Percentiles rank a stretch among this genome's conserved stretches.
phyloP scores from a whole-genome alignment of 2,113 vertebrate genomes.

The Elgaria multicarinata region DNA sequence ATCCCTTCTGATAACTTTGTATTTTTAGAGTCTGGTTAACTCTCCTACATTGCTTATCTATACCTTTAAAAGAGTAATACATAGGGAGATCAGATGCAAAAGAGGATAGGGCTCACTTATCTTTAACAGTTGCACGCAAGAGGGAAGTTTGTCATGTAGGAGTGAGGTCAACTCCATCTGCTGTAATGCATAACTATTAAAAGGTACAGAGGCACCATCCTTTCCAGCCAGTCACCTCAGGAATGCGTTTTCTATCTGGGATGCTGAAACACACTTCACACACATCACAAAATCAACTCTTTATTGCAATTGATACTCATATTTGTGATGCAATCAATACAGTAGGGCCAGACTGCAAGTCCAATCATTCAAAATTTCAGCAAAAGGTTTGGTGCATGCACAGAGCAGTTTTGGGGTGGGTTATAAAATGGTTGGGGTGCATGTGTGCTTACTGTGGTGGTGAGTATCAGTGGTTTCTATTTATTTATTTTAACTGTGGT shows the following conservation, averaged over 20 bases:
- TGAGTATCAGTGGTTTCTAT: background rate
- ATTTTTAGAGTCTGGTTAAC: conserved; percentile 57
- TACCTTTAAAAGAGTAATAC: background rate
- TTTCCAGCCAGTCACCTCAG: background rate
- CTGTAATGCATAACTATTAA: background rate
- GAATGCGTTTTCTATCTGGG: background rate
- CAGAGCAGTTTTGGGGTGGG: background rate
- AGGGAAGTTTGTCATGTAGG: background rate
- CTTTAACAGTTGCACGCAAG: background rate
- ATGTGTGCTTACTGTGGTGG: background rate
- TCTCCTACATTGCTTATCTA: conserved; percentile 5
- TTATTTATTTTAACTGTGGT: background rate
- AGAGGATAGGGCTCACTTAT: background rate
- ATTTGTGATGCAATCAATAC: background rate
- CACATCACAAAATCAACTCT: background rate
- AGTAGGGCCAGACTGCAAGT: background rate
- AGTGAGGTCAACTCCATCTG: background rate
- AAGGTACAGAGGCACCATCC: background rate
- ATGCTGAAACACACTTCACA: background rate
- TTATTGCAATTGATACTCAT: background rate
- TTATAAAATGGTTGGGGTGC: background rate
- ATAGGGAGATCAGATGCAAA: background rate
- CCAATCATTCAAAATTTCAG: background rate
- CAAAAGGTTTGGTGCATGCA: no score
- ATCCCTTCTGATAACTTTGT: conserved; percentile 57